Evolutionary conservation across 2,113 vertebrate genomes (phyloP).

Genomic region (Fulmarus glacialis): DNA sequence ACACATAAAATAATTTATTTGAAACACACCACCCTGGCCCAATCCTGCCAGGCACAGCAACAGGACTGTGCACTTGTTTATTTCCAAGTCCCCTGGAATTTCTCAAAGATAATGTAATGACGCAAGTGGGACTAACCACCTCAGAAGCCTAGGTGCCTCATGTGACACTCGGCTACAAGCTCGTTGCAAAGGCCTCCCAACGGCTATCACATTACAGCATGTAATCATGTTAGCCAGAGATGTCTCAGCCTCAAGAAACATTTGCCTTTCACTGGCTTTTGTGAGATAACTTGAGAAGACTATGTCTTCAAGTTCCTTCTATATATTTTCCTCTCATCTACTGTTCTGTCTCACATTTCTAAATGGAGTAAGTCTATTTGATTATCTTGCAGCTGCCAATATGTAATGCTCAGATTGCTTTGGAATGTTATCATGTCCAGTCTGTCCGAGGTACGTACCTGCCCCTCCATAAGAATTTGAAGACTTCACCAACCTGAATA

Average conservation of each 20-base stretch:
- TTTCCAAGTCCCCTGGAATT: conserved; percentile 51
- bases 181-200: background rate
- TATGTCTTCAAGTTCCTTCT: background rate
- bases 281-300: background rate
- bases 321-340: background rate
- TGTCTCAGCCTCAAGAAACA: background rate
- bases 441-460: accelerated
- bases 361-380: background rate
- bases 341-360: background rate
- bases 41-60: conserved; percentile 10
- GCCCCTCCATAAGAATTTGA: background rate
- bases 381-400: background rate
- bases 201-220: background rate
- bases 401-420: background rate
- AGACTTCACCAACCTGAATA: background rate
- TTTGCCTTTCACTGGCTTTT: background rate
- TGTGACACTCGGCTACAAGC: background rate
- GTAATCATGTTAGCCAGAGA: background rate
- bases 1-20: background rate
- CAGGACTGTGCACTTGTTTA: conserved; percentile 8
- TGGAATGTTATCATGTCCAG: background rate
- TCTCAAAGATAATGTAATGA: conserved; percentile 53
- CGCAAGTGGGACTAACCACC: conserved; percentile 27
- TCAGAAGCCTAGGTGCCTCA: background rate
- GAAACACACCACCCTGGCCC: conserved; percentile 9